Base-by-base conservation (phyloP, 2,888 invertebrate genomes). In the Pachliopta kotzebuea region DNA sequence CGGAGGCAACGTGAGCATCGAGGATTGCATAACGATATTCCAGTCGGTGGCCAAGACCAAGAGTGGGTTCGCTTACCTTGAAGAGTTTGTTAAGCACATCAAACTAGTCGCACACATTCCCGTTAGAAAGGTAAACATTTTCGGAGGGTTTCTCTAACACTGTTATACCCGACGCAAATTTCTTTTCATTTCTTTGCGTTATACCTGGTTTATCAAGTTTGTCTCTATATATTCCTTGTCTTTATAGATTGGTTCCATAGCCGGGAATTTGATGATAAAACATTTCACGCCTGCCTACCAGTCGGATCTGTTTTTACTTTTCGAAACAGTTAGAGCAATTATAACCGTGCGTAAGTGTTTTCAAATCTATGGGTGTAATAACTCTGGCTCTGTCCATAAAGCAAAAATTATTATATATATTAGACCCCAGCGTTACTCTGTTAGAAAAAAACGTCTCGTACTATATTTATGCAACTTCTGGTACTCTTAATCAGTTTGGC, bases 191-290 rank as follows among this genome's bases (percentile, higher is more conserved):
- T 42, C 42, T 42, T 45, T 45, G 6, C 45, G n/a, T 6, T 1
- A n/a, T 45, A 45, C 4, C n/a, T n/a, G n/a, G n/a, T n/a, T n/a
- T n/a, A n/a, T n/a, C n/a, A n/a, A n/a, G n/a, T n/a, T n/a, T n/a
- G n/a, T n/a, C n/a, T n/a, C 14, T 14, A 18, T 8, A 18, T 18
- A 45, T 55, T 26, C 4, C 37, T 23, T 23, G 18, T 21, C 21
- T 64, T 53, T 83, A 60, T 74, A 93, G 93, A 89, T 93, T 54
- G 95, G 94, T n/a, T 94, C 94, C 0, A 76, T 95, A 69, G 95
- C 94, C 56, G 95, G 95, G 2, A 95, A 95, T 72, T 75, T 95
- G 57, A 94, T 94, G 90, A 82, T 94, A 71, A 95, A 95, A 75
- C 93, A 93, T 68, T 77, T 83, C 0, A 90, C 93, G 72, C 90